Base-by-base conservation (phyloP, 2,888 invertebrate genomes). In the Drosophila planitibia region DNA sequence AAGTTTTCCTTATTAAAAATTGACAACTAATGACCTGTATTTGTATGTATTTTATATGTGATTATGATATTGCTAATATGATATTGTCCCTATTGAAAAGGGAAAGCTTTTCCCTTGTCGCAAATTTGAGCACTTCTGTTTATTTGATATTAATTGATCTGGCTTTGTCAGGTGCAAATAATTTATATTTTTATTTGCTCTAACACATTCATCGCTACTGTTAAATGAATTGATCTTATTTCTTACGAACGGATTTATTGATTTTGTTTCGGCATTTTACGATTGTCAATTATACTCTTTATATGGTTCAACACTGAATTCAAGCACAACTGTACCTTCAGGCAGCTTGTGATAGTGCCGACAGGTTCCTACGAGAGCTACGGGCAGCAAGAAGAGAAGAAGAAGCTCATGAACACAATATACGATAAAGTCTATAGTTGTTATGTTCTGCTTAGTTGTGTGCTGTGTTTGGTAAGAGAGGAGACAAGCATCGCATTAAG, bases 401-500 rank as follows among this genome's bases (percentile, higher is more conserved):
- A n/a, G 32, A 2, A 39, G 22, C 25, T 16, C 47, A 41, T 52
- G 33, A 33, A 7, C 22, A 33, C 49, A 61, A 76, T 55, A 70
- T 58, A 59, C 58, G 66, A 73, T 55, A 64, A 53, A 32, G 61
- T 71, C 60, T 72, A 63, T 71, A 59, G 59, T 66, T 73, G 53
- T 44, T 66, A 39, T 39, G 59, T 52, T 32, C 51, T 52, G n/a
- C 51, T 55, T 59, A 37, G 68, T 61, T 62, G 49, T 62, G 49
- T 52, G 33, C 22, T 62, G 75, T 33, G 44, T 53, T 47, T 49
- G 52, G 25, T 25, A 16, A 37, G 49, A 22, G 53, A 66, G 66
- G 22, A 39, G 49, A n/a, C 51, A 41, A 67, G 70, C 71, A 70
- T 67, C 74, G 90, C 88, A 90, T 88, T 85, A 90, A 82, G 88